Conservation (phyloP, 53 echinoderm and acorn worm species). For the Zoroaster sp. region DNA sequence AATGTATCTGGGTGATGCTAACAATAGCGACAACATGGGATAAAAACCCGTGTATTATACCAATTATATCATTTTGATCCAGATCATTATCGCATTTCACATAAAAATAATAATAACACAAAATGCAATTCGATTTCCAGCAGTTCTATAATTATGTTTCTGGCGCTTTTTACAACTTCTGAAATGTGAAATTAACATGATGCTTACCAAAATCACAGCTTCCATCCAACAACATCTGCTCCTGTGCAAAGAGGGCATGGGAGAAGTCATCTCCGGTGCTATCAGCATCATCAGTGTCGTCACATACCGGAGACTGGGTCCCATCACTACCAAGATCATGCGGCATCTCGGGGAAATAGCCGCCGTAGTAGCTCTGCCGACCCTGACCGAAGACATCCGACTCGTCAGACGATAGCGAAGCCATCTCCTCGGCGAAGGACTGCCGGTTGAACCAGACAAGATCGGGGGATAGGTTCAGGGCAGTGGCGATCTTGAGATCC, state of each 20-base stretch:
- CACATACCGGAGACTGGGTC: not conserved
- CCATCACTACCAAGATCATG: slow-evolving; percentile 4
- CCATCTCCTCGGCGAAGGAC: not conserved
- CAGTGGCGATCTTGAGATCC: slow-evolving; percentile 22
- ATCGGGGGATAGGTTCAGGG: not conserved
- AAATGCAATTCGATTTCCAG: too few relatives aligned
- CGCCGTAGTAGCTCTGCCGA: not conserved
- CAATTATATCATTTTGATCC: too few relatives aligned
- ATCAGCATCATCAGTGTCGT: not conserved
- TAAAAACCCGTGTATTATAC: too few relatives aligned
- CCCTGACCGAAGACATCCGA: not conserved
- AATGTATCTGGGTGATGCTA: too few relatives aligned
- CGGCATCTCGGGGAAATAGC: slow-evolving; percentile 14
- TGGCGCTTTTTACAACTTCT: too few relatives aligned
- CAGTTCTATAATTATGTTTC: too few relatives aligned
- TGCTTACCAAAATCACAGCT: not conserved
- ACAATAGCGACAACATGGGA: too few relatives aligned
- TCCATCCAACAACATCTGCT: not conserved
- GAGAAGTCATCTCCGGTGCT: not conserved
- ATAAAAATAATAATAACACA: too few relatives aligned
- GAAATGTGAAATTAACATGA: not conserved
- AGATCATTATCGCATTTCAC: too few relatives aligned
- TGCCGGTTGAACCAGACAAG: slow-evolving; percentile 19
- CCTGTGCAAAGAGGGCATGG: slow-evolving; percentile 24
- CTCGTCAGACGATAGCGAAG: not conserved